phyloP scores from a whole-genome alignment of 2,888 invertebrate species.

The Alentia gelatinosa region DNA sequence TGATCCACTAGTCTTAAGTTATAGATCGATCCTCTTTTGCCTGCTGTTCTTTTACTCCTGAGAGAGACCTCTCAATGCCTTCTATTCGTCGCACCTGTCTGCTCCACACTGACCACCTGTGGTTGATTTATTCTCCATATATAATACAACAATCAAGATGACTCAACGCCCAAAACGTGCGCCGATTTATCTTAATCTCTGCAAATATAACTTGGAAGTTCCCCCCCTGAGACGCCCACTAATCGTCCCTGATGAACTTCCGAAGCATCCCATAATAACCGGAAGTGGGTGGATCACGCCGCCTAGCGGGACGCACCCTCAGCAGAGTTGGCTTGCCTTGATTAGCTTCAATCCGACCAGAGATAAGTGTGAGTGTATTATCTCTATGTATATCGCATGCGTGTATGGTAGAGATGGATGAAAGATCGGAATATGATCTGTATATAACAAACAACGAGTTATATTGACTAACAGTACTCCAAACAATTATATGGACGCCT shows the following conservation, averaged over 20 bases:
- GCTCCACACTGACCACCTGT: not conserved
- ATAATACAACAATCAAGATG: not conserved
- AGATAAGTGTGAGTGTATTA: too few species aligned
- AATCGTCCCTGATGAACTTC: not conserved
- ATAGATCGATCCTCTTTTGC: too few species aligned
- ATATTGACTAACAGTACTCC: too few species aligned
- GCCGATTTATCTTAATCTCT: not conserved
- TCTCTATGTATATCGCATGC: too few species aligned
- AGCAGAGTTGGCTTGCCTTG: not conserved
- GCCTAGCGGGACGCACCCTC: not conserved
- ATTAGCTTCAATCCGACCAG: not conserved
- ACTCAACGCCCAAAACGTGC: not conserved
- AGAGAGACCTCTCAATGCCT: too few species aligned
- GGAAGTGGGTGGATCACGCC: constrained; percentile 11
- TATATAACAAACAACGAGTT: too few species aligned
- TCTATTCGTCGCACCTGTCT: constrained; percentile 1
- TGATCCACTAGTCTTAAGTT: too few species aligned
- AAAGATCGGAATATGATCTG: too few species aligned
- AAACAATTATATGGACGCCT: too few species aligned
- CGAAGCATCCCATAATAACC: not conserved
- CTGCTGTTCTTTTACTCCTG: not conserved
- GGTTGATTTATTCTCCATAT: not conserved
- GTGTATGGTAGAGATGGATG: too few species aligned
- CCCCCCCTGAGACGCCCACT: not conserved
- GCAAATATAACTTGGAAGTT: not conserved